Conservation (phyloP, 1,140 invertebrate species). For the Trialeurodes vaporariorum region DNA sequence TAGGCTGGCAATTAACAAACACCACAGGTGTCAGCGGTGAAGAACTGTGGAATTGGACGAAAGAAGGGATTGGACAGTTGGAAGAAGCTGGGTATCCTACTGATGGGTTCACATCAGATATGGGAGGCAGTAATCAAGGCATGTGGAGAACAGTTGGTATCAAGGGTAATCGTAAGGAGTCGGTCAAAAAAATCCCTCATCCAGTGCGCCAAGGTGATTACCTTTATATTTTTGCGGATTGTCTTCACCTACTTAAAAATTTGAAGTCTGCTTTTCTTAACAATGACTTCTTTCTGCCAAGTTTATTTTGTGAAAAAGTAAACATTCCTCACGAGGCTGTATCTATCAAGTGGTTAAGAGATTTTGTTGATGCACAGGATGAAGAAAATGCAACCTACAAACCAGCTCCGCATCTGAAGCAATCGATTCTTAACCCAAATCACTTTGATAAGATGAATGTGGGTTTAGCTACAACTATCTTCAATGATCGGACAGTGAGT, state of each 20-base stretch:
- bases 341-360: not conserved
- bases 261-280: conserved; percentile 1
- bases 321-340: conserved; percentile 1
- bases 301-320: not conserved
- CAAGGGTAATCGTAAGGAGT: not conserved
- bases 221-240: conserved; percentile 10
- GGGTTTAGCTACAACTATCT: conserved; percentile 3
- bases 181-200: not conserved
- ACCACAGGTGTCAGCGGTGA: not conserved
- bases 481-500: conserved; percentile 4
- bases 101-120: conserved; percentile 8
- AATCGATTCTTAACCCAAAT: not conserved
- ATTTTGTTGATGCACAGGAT: conserved; percentile 4
- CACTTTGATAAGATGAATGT: conserved; percentile 14
- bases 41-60: not conserved
- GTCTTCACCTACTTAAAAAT: conserved; percentile 11
- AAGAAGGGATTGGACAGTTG: not conserved
- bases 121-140: conserved; percentile 6
- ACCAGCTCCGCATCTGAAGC: conserved; percentile 2
- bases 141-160: conserved; percentile 4
- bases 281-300: conserved; percentile 1
- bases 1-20: not conserved
- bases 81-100: not conserved
- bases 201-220: not conserved
- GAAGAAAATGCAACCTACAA: not conserved